Conservation (phyloP, 1,140 invertebrate species). For the Calosoma granatense region DNA sequence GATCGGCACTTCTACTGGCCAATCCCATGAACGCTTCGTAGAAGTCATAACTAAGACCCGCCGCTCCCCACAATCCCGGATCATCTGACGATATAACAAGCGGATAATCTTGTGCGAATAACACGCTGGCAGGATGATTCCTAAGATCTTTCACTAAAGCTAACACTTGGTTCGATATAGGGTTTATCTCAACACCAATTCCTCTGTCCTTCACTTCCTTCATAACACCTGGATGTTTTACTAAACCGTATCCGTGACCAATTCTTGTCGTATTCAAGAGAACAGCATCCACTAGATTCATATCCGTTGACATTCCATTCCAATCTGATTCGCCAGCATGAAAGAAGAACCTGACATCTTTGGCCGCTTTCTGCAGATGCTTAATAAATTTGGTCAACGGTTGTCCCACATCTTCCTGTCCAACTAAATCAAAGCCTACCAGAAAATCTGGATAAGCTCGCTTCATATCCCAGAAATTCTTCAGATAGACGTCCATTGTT, state of each 20-base stretch:
- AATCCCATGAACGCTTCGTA: constrained; percentile 61
- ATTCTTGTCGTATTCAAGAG: constrained; percentile 53
- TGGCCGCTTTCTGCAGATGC: constrained; percentile 34
- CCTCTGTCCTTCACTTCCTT: constrained; percentile 44
- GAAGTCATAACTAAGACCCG: constrained; percentile 54
- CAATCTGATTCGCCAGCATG: constrained; percentile 62
- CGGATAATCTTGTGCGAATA: constrained; percentile 47
- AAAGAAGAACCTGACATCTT: constrained; percentile 47
- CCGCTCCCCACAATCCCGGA: constrained; percentile 51
- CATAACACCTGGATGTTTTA: constrained; percentile 59
- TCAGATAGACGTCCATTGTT: constrained; percentile 29
- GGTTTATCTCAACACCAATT: constrained; percentile 71
- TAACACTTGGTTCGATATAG: constrained; percentile 64
- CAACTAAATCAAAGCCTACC: constrained; percentile 59
- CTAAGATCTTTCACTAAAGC: constrained; percentile 58
- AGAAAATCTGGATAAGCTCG: constrained; percentile 43
- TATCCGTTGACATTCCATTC: constrained; percentile 32
- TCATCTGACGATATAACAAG: constrained; percentile 56
- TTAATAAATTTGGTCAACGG: constrained; percentile 47
- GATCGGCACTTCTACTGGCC: constrained; percentile 45
- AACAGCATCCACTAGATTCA: constrained; percentile 55
- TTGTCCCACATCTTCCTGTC: constrained; percentile 53
- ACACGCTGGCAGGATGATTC: constrained; percentile 60
- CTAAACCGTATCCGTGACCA: constrained; percentile 49
- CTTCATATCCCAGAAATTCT: constrained; percentile 28